Conservation (phyloP, 2,888 invertebrate genomes). For the Nycteola revayana region DNA sequence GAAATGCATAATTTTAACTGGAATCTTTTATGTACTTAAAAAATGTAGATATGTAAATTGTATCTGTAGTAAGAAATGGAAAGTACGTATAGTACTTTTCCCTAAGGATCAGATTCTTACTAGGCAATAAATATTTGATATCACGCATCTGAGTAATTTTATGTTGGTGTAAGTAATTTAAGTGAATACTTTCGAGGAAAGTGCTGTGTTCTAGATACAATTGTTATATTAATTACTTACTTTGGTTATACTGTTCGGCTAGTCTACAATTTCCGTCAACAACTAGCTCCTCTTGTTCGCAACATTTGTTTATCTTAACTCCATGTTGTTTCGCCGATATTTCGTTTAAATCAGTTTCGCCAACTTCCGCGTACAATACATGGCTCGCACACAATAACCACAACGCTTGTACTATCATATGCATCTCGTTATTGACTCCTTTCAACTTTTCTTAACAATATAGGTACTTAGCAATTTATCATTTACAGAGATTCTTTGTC, state of each 20-base stretch:
- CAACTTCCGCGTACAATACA: constrained; percentile 39
- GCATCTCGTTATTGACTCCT: constrained; percentile 33
- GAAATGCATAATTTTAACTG: too few species aligned
- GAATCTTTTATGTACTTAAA: too few species aligned
- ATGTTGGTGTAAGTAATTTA: not conserved
- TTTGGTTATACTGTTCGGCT: constrained; percentile 82
- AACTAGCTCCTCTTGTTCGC: constrained; percentile 86
- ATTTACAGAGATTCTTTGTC: constrained; percentile 17
- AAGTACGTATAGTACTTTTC: too few species aligned
- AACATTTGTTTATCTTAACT: constrained; percentile 89
- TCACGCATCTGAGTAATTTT: too few species aligned
- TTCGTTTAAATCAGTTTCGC: constrained; percentile 72
- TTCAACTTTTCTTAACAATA: constrained; percentile 29
- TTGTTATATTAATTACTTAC: constrained; percentile 53
- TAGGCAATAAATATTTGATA: too few species aligned
- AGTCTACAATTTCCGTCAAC: constrained; percentile 85
- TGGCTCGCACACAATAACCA: constrained; percentile 47
- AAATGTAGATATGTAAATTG: too few species aligned
- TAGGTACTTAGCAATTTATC: constrained; percentile 9
- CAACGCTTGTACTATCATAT: constrained; percentile 47
- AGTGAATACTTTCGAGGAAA: too few species aligned
- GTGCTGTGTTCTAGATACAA: too few species aligned
- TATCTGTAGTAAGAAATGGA: too few species aligned
- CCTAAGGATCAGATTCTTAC: too few species aligned
- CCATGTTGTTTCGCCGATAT: constrained; percentile 68